A percentile compares a stretch with the other conserved stretches of the same genome.
Evolutionary conservation across 2,797 vertebrate genomes (phyloP).

Genomic region (Coracias cyanogaster): DNA sequence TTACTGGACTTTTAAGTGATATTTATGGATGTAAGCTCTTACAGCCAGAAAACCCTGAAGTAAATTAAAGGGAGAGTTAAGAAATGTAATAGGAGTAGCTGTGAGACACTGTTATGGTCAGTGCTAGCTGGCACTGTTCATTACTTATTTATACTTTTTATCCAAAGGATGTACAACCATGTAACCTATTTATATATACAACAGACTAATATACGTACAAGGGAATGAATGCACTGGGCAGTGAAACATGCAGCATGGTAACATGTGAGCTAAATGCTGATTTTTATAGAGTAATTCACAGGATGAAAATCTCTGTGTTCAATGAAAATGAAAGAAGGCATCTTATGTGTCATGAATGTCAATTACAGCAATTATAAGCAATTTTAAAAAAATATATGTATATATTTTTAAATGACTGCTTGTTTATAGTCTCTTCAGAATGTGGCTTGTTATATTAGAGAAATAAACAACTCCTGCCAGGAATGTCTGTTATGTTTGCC

Average conservation of each 20-base stretch:
- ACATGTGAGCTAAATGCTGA: not conserved
- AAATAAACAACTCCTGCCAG: not conserved
- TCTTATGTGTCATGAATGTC: fast-evolving
- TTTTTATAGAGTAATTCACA: not conserved
- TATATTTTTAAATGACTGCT: not conserved
- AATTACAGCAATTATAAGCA: not conserved
- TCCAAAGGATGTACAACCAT: not conserved
- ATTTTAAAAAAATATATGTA: not conserved
- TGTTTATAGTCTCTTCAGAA: not conserved
- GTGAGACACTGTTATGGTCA: not conserved
- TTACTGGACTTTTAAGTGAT: slow-evolving; percentile 18
- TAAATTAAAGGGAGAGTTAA: slow-evolving; percentile 41
- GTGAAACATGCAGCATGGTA: not conserved
- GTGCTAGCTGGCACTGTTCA: not conserved
- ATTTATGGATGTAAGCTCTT: slow-evolving; percentile 21
- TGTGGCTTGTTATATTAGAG: not conserved
- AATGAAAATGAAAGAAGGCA: not conserved
- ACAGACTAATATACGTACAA: not conserved
- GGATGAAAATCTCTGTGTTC: not conserved
- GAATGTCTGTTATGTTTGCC: not conserved
- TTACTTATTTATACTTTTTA: not conserved
- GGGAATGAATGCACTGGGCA: not conserved
- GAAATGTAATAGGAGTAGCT: not conserved
- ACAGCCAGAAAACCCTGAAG: not conserved
- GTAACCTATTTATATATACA: not conserved